These are phyloP conservation scores for Machimus atricapillus DNA, from an alignment of 2,888 invertebrate genomes.

Conservation along the genomic window DNA sequence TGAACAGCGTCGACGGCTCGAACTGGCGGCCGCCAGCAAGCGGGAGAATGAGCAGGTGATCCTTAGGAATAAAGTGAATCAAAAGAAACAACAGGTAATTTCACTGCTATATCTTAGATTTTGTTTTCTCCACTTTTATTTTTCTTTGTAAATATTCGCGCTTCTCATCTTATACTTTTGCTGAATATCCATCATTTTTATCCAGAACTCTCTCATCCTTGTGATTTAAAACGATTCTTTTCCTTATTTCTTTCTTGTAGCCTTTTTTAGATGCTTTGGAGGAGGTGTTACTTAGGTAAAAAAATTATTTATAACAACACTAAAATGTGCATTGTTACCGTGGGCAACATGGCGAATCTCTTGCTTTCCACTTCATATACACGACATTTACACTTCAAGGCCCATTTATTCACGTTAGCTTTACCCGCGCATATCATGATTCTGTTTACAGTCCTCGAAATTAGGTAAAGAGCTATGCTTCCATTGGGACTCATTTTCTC, in stretches of 20 bases:
- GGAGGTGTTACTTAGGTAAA: neutral
- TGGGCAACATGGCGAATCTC: neutral
- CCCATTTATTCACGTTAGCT: neutral
- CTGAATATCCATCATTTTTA: neutral
- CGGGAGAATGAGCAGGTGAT: slow-evolving; percentile 75
- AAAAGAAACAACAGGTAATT: slow-evolving; percentile 89
- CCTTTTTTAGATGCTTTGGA: neutral
- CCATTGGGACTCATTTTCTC: neutral
- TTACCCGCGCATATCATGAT: neutral
- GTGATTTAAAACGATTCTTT: neutral
- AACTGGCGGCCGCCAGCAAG: slow-evolving; percentile 78
- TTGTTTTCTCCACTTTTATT: neutral
- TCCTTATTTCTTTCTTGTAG: neutral
- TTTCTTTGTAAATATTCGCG: neutral
- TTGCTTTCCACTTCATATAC: neutral
- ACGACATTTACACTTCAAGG: neutral
- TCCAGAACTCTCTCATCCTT: neutral
- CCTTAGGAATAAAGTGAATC: slow-evolving; percentile 77
- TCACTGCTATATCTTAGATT: neutral
- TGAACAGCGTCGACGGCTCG: slow-evolving; percentile 87
- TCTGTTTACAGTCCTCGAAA: neutral
- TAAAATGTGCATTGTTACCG: neutral
- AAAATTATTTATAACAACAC: neutral
- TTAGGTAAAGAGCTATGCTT: neutral
- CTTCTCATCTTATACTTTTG: neutral